Evolutionary conservation across 2,888 invertebrate genomes (phyloP).

Genomic region (Patella ulyssiponensis): DNA sequence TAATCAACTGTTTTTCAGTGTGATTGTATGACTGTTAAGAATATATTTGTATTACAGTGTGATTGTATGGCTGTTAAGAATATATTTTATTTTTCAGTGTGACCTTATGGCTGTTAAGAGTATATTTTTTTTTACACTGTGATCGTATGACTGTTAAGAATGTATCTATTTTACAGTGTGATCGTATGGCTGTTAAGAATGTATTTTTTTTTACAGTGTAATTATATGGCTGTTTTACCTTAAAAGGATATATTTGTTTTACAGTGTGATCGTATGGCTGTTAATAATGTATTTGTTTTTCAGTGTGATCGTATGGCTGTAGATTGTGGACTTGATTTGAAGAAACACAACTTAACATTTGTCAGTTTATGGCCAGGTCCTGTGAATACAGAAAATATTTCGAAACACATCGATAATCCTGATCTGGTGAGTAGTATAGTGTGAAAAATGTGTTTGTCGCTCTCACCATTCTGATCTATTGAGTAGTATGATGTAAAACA

Average conservation of each 20-base stretch:
- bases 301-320: slow-evolving; percentile 73
- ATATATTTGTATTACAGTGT: neutral
- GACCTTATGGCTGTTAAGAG: neutral
- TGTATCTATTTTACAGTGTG: slow-evolving; percentile 4
- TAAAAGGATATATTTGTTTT: too few relatives aligned
- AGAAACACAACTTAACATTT: slow-evolving; percentile 67
- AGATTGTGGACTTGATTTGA: slow-evolving; percentile 72
- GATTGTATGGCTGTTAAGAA: neutral
- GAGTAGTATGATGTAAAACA: too few relatives aligned
- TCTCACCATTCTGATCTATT: too few relatives aligned
- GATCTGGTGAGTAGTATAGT: too few relatives aligned
- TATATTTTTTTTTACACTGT: slow-evolving; percentile 45
- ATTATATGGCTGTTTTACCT: neutral
- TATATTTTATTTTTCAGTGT: slow-evolving; percentile 2
- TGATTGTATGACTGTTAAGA: neutral
- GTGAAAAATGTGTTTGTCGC: too few relatives aligned
- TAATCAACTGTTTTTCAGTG: neutral
- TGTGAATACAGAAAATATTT: slow-evolving; percentile 69
- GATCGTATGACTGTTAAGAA: slow-evolving; percentile 37
- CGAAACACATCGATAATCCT: slow-evolving; percentile 13
- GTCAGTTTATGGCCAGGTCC: slow-evolving; percentile 73
- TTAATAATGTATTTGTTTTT: slow-evolving; percentile 9
- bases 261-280: too few relatives aligned
- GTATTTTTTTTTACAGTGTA: neutral
- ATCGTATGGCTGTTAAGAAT: neutral